A percentile compares a stretch with the other conserved stretches of the same genome.
These are phyloP conservation scores for Drosophila sproati DNA, from an alignment of 1,140 invertebrate species.

Conservation along the genomic window DNA sequence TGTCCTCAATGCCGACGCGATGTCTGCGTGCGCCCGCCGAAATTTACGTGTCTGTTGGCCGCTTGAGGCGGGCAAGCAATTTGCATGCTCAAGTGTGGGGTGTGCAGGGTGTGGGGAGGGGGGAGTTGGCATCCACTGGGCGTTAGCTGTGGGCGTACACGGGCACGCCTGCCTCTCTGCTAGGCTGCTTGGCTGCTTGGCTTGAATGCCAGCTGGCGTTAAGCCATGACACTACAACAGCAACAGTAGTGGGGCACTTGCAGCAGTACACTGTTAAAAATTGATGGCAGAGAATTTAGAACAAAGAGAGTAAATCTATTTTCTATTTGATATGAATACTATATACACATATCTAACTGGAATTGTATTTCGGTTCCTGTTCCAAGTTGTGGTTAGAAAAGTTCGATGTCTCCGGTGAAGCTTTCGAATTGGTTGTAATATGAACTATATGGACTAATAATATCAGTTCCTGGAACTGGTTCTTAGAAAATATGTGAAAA, in stretches of 20 bases:
- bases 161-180: constrained; percentile 11
- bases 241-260: background rate
- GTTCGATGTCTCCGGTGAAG: no score
- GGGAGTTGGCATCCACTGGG: background rate
- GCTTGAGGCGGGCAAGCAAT: constrained; percentile 58
- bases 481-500: no score
- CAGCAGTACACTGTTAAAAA: background rate
- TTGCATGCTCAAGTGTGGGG: constrained; percentile 49
- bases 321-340: no score
- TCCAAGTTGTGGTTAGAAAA: no score
- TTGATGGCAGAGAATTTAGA: background rate
- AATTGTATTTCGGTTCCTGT: no score
- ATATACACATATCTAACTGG: no score
- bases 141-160: constrained; percentile 28
- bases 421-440: no score
- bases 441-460: no score
- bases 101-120: background rate
- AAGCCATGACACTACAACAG: constrained; percentile 48
- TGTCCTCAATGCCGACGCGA: constrained; percentile 31
- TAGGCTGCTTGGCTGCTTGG: constrained; percentile 7
- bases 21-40: constrained; percentile 51
- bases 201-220: constrained; percentile 63
- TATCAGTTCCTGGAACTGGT: no score
- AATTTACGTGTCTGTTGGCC: constrained; percentile 78
- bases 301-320: no score